Conservation (phyloP, 2,113 vertebrate species). For the Madoqua kirkii region DNA sequence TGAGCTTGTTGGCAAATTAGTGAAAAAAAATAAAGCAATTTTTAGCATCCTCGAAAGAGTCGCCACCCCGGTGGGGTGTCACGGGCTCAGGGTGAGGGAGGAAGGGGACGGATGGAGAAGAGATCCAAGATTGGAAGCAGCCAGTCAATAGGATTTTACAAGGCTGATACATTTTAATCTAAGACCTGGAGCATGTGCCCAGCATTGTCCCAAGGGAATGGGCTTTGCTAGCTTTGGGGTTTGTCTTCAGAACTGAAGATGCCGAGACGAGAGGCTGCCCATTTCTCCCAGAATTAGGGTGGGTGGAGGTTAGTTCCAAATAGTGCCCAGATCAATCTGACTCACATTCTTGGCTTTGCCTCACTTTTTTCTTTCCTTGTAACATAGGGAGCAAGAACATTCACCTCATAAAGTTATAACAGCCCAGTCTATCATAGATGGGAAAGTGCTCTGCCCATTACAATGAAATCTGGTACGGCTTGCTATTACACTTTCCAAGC, state of each 20-base stretch:
- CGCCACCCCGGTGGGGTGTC: neutral
- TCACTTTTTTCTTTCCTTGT: neutral
- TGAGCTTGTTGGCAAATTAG: conserved; percentile 78
- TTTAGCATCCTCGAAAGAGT: conserved; percentile 38
- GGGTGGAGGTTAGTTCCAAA: neutral
- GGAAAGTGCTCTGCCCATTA: neutral
- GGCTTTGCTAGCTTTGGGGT: neutral
- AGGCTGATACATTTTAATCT: neutral
- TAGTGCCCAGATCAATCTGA: neutral
- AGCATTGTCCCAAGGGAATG: rapidly evolving
- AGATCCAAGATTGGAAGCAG: neutral
- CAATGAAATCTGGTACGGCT: neutral
- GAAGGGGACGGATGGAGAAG: neutral
- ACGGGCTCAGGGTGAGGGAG: neutral
- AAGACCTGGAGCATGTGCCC: neutral
- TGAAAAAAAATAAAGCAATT: conserved; percentile 63
- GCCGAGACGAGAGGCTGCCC: rapidly evolving
- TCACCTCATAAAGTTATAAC: neutral
- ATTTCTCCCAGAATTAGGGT: neutral
- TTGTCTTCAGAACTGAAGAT: neutral
- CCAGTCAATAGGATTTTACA: neutral
- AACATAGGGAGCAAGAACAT: neutral
- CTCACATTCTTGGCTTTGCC: neutral
- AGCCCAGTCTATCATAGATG: neutral
- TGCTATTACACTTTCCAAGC: neutral